Evolutionary conservation across 2,113 vertebrate species (phyloP).

Genomic region (Sakesphorus luctuosus): DNA sequence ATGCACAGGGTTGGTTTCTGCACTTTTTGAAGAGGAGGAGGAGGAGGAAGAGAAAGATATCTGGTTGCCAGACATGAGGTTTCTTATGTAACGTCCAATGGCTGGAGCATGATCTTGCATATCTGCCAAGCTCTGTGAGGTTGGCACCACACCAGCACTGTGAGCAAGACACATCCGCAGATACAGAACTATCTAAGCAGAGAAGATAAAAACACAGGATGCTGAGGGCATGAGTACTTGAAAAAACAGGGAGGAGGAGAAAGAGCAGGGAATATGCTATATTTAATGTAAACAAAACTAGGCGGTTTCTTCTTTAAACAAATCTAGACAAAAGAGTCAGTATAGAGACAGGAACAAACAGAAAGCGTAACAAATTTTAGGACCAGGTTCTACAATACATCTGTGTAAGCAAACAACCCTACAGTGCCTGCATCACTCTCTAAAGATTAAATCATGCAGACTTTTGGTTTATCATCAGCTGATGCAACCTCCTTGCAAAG

Average conservation of each 20-base stretch:
- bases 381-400: background rate
- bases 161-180: conserved; percentile 95
- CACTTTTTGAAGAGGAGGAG: conserved; percentile 76
- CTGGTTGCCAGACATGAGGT: conserved; percentile 81
- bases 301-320: background rate
- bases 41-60: conserved; percentile 64
- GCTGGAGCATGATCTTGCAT: conserved; percentile 96
- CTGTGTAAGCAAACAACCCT: background rate
- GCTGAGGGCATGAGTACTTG: background rate
- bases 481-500: background rate
- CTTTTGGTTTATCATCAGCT: background rate
- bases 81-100: conserved; percentile 89
- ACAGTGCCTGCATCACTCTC: background rate
- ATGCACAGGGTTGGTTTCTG: conserved; percentile 87
- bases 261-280: background rate
- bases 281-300: background rate
- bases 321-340: background rate
- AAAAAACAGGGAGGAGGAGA: background rate
- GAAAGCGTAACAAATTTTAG: background rate
- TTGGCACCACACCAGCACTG: conserved; percentile 87
- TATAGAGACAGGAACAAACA: background rate
- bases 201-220: background rate
- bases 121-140: conserved; percentile 87
- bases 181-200: conserved; percentile 89
- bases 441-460: background rate